Evolutionary conservation across 2,888 invertebrate species (phyloP).

Genomic region (Aleiodes testaceus): DNA sequence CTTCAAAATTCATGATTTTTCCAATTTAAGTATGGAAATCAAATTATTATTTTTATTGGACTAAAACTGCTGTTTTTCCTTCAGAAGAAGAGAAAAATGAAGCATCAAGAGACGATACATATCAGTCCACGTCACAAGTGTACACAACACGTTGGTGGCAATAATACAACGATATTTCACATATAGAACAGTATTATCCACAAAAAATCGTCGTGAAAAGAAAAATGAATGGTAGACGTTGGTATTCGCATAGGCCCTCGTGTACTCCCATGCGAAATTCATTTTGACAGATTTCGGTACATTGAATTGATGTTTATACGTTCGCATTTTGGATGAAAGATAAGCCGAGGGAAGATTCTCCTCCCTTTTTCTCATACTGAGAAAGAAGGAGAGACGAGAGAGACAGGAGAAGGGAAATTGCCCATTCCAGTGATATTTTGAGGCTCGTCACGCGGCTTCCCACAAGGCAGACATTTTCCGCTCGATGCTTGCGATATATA

Average conservation of each 20-base stretch:
- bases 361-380: background rate
- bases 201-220: constrained; percentile 48
- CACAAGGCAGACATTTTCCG: constrained; percentile 58
- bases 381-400: background rate
- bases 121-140: constrained; percentile 33
- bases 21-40: too few relatives aligned
- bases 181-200: constrained; percentile 35
- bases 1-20: background rate
- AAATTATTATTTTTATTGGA: constrained; percentile 25
- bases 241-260: constrained; percentile 25
- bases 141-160: constrained; percentile 49
- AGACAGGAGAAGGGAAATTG: constrained; percentile 16
- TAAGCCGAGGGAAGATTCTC: constrained; percentile 55
- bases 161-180: constrained; percentile 71
- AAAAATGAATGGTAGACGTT: constrained; percentile 53
- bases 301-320: constrained; percentile 70
- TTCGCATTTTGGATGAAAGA: constrained; percentile 64
- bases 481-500: constrained; percentile 55
- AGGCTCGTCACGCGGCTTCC: constrained; percentile 18
- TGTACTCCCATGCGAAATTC: constrained; percentile 63
- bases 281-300: constrained; percentile 70
- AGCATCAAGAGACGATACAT: constrained; percentile 44
- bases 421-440: constrained; percentile 15
- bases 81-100: constrained; percentile 40
- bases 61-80: constrained; percentile 14